Conservation (phyloP, 1,140 invertebrate species). For the Zaprionus nigranus region DNA sequence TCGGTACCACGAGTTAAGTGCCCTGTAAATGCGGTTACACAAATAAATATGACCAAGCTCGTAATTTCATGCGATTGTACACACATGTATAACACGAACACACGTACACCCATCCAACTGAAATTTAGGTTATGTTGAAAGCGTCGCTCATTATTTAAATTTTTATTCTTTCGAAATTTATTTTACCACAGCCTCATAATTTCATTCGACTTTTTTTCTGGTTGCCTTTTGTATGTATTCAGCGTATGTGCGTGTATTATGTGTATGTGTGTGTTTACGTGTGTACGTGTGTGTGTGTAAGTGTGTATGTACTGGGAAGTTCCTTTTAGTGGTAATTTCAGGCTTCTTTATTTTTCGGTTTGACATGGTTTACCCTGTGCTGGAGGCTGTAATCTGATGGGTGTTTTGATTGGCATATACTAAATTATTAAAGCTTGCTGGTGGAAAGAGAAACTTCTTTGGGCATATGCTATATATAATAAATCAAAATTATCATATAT, state of each 20-base stretch:
- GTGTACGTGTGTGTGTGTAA: neutral
- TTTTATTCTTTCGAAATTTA: constrained; percentile 64
- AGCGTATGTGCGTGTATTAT: neutral
- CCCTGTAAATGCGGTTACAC: neutral
- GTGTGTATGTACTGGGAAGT: constrained; percentile 13
- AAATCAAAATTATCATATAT: neutral
- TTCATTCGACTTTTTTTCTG: constrained; percentile 54
- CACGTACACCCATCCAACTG: neutral
- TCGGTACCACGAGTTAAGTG: neutral
- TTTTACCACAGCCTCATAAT: constrained; percentile 58
- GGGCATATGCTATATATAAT: neutral
- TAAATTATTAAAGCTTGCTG: too few relatives aligned
- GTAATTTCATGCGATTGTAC: neutral
- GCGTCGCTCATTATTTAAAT: constrained; percentile 61
- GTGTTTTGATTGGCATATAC: neutral
- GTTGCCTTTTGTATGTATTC: constrained; percentile 5
- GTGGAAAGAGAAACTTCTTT: neutral
- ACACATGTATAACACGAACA: constrained; percentile 1
- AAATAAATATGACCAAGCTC: neutral
- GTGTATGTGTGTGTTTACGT: neutral
- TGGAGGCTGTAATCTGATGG: neutral
- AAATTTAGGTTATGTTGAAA: constrained; percentile 9
- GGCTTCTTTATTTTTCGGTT: constrained; percentile 9
- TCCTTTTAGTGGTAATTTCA: constrained; percentile 37
- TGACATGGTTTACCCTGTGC: constrained; percentile 1